A percentile compares a stretch with the other conserved stretches of the same genome.
phyloP scores from a whole-genome alignment of 2,113 vertebrate genomes.

The Barnardius zonarius region DNA sequence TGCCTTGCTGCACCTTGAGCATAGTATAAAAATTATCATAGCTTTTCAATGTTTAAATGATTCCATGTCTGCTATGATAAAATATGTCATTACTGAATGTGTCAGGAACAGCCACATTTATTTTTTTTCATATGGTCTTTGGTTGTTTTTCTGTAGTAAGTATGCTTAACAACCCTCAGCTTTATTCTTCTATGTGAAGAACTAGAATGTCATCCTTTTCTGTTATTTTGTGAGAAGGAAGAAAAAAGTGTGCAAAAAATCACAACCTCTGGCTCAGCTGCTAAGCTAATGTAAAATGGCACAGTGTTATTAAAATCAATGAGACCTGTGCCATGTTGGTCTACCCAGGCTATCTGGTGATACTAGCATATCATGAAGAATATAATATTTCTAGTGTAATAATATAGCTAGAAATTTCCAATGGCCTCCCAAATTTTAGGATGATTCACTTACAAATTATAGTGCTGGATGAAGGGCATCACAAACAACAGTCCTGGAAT shows the following conservation, averaged over 20 bases:
- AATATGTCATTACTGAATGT: constrained; percentile 44
- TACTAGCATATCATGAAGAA: background rate
- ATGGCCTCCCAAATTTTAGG: background rate
- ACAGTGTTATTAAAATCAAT: constrained; percentile 24
- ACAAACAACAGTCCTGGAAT: background rate
- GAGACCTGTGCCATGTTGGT: background rate
- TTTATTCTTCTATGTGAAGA: constrained; percentile 1
- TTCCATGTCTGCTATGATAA: constrained; percentile 28
- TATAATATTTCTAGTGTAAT: background rate
- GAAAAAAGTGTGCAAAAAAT: background rate
- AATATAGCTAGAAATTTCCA: background rate
- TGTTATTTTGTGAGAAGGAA: constrained; percentile 11
- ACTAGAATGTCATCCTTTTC: background rate
- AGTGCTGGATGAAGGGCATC: background rate
- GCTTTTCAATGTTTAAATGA: constrained; percentile 42
- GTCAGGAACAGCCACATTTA: background rate
- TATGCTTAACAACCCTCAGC: background rate
- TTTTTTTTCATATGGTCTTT: background rate
- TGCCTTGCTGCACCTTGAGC: constrained; percentile 23
- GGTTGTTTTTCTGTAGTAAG: background rate
- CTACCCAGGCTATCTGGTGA: background rate
- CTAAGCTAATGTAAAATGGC: background rate
- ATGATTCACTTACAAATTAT: constrained; percentile 5
- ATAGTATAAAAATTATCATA: constrained; percentile 35
- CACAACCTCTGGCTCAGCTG: background rate